These are phyloP conservation scores for Gobio gobio DNA, from an alignment of 2,113 vertebrate species.

Conservation along the genomic window DNA sequence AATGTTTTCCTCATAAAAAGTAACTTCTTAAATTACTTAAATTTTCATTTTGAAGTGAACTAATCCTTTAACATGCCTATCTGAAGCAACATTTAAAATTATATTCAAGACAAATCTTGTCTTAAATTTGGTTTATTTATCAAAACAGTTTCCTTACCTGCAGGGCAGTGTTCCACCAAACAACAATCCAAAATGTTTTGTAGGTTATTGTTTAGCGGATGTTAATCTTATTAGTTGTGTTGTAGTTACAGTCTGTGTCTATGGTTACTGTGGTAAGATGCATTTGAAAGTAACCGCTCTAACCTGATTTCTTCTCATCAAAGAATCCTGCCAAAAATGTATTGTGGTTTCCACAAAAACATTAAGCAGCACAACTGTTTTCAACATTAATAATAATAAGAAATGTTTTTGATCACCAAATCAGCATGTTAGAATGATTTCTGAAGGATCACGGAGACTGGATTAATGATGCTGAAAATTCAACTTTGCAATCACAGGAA, in stretches of 20 bases:
- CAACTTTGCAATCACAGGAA: neutral
- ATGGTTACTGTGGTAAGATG: neutral
- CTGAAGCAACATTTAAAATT: neutral
- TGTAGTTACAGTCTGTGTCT: conserved; percentile 11
- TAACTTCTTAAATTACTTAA: too few species aligned
- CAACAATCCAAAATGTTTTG: neutral
- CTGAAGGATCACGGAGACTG: neutral
- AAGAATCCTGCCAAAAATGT: neutral
- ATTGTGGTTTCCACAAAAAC: neutral
- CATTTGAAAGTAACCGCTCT: neutral
- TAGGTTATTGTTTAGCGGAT: neutral
- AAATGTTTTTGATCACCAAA: neutral
- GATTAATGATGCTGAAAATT: neutral
- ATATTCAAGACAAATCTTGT: neutral
- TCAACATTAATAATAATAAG: neutral
- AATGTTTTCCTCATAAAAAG: too few species aligned
- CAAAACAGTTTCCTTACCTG: neutral
- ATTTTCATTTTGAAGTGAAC: too few species aligned
- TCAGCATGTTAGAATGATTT: neutral
- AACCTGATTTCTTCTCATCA: neutral
- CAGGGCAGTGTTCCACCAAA: neutral
- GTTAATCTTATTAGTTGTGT: neutral
- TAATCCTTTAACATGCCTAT: neutral
- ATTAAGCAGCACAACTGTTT: neutral
- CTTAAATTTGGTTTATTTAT: neutral